Conservation (phyloP, 2,888 invertebrate species). For the Sinotaia quadrata region DNA sequence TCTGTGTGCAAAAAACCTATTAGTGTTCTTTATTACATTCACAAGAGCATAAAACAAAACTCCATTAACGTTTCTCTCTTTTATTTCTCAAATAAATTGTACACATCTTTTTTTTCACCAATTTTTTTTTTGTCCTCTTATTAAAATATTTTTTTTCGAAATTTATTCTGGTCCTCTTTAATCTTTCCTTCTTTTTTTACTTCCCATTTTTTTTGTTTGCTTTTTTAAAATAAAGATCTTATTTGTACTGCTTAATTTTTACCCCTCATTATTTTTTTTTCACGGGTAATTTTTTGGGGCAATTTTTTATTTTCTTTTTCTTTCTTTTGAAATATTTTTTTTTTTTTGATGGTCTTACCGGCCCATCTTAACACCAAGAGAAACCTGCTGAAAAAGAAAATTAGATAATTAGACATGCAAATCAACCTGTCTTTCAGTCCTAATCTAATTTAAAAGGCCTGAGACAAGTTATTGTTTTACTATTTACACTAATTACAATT, state of each 20-base stretch:
- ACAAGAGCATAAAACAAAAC: no score
- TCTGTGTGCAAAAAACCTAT: no score
- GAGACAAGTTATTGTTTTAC: no score
- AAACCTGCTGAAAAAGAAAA: slow-evolving; percentile 17
- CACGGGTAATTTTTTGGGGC: not conserved
- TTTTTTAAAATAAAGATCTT: not conserved
- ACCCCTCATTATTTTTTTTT: not conserved
- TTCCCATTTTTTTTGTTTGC: slow-evolving; percentile 2
- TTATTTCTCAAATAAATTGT: no score
- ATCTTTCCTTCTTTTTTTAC: not conserved
- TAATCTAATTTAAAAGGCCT: no score
- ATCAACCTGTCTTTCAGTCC: slow-evolving; percentile 10
- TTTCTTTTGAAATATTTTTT: not conserved
- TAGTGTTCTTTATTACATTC: no score
- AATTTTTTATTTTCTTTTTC: not conserved
- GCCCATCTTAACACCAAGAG: not conserved
- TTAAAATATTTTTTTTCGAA: not conserved
- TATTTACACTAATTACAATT: no score
- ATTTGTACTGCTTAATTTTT: not conserved
- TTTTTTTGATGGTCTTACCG: not conserved
- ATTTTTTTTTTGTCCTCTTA: not conserved
- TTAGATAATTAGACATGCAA: slow-evolving; percentile 12
- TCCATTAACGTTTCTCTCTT: no score
- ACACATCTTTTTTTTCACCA: no score
- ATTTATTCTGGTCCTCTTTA: not conserved